Evolutionary conservation across 2,113 vertebrate species (phyloP).

Genomic region (Passer montanus): DNA sequence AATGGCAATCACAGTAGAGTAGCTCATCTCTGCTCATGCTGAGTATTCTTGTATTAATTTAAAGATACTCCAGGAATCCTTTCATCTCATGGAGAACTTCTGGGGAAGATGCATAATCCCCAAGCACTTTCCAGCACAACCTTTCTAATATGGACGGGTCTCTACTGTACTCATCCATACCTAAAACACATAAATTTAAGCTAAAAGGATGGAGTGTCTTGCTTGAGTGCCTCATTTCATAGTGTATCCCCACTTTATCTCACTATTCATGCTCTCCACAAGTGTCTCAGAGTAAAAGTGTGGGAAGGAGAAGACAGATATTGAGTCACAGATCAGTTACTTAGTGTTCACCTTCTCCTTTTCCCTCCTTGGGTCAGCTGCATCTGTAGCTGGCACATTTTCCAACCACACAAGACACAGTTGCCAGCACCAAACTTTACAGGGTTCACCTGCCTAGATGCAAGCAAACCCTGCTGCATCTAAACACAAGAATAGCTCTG

Average conservation of each 20-base stretch:
- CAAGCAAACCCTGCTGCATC: background rate
- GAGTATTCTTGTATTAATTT: background rate
- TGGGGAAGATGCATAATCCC: background rate
- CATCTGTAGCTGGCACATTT: background rate
- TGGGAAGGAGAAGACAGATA: background rate
- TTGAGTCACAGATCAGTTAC: background rate
- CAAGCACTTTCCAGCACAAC: background rate
- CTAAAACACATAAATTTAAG: background rate
- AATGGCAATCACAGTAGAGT: too few relatives aligned
- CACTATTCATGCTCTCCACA: background rate
- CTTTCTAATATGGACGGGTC: fast-evolving
- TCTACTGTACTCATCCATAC: background rate
- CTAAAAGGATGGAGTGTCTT: background rate
- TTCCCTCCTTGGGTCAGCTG: background rate
- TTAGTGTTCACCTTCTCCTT: background rate
- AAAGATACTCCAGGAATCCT: background rate
- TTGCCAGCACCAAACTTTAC: background rate
- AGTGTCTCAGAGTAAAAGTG: background rate
- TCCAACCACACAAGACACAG: background rate
- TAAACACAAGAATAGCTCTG: background rate
- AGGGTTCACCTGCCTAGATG: background rate
- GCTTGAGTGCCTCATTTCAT: background rate
- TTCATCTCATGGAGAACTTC: background rate
- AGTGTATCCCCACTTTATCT: background rate
- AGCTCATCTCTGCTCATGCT: background rate